These are phyloP conservation scores for Drosophila monieri DNA, from an alignment of 2,888 invertebrate genomes.

Conservation along the genomic window DNA sequence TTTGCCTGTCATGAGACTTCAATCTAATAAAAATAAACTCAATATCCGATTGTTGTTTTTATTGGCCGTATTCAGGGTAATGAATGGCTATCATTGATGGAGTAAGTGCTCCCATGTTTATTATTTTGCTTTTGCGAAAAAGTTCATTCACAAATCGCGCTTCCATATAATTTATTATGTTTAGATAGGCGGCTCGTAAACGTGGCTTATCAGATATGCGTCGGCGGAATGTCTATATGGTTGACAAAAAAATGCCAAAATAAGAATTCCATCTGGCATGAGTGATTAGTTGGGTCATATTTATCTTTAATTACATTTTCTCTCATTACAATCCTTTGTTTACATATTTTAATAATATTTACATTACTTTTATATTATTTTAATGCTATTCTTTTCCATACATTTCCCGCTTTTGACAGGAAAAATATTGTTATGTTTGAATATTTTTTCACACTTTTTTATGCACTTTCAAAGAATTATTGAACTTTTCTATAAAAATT, in stretches of 20 bases:
- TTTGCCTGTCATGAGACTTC: constrained; percentile 1
- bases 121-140: constrained; percentile 11
- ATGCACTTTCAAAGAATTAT: background rate
- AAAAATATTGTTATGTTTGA: background rate
- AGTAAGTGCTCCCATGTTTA: constrained; percentile 5
- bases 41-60: constrained; percentile 12
- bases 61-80: constrained; percentile 15
- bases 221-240: constrained; percentile 6
- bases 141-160: constrained; percentile 27
- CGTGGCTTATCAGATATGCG: constrained; percentile 22
- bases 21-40: constrained; percentile 13
- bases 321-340: background rate
- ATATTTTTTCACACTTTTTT: background rate
- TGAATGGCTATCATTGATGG: constrained; percentile 8
- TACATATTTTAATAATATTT: background rate
- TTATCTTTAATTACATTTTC: background rate
- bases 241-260: background rate
- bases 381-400: background rate
- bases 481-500: background rate
- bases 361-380: background rate
- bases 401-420: background rate
- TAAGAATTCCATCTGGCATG: background rate
- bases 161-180: constrained; percentile 22
- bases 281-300: constrained; percentile 3
- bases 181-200: constrained; percentile 23